Base-by-base conservation (phyloP, 2,113 vertebrate species). In the Propithecus coquereli region DNA sequence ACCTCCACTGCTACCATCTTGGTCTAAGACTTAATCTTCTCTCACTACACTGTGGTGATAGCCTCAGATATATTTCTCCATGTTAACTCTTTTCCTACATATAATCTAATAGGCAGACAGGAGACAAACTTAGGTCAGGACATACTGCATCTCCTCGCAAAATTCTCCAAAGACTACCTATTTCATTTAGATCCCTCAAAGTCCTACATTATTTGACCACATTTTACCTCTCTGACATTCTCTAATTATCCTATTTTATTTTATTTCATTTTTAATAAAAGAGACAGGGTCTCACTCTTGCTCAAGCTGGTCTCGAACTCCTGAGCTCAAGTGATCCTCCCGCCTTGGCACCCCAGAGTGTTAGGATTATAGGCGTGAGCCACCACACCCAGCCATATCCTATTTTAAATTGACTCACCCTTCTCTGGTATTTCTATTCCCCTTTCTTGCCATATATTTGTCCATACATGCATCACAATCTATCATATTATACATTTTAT, bases 131-230 rank as follows among this genome's bases (percentile, higher is more conserved):
- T 32, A 86, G 70, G 32, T 90, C 81, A 66, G 71, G 34, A 40
- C 16, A 14, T 13, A 34, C 8, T 22, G 43, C 12, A 30, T 45
- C 27, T 37, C 1, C 17, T 37, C 0, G 4, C 17, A 59, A 57
- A 68, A 80, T 61, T 3, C 2, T 74, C 40, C 37, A 27, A 77
- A 63, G 77, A 1, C 22, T 68, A 79, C 43, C 12, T 80, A 0
- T 79, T 23, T 86, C 25, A 37, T 52, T 79, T 63, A 22, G 14
- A 66, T 34, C 34, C 11, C 37, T 32, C 50, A 79, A 61, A 82
- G 40, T 2, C 27, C 23, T 6, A 8, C 2, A 1, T 27, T 30
- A 50, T 47, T 47, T 54, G 5, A 4, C 25, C 3, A 23, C 3
- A 63, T 76, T 82, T 77, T 52, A 23, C 4, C 11, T 54, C 4